Evolutionary conservation across 2,797 vertebrate species (phyloP).

Genomic region (Glyptemys insculpta): DNA sequence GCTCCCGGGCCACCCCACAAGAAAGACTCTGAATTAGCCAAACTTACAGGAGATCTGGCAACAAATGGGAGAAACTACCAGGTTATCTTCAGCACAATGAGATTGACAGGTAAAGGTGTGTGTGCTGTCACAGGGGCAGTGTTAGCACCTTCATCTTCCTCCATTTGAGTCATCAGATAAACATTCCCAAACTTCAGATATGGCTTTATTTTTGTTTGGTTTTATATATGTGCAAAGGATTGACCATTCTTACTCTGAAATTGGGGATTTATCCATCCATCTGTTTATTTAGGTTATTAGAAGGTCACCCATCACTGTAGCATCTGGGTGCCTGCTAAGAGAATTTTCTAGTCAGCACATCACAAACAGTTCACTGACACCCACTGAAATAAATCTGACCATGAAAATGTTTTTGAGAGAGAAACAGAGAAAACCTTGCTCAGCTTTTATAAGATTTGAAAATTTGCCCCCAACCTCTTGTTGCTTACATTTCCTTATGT

Average conservation of each 20-base stretch:
- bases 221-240: neutral
- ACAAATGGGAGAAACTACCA: accelerated
- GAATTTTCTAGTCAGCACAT: neutral
- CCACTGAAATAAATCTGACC: neutral
- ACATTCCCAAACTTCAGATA: neutral
- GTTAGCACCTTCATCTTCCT: neutral
- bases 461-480: neutral
- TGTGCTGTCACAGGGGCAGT: neutral
- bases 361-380: neutral
- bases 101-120: neutral
- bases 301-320: neutral
- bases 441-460: neutral
- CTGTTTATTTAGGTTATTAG: neutral
- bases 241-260: neutral
- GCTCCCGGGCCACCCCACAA: neutral
- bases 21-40: neutral
- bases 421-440: neutral
- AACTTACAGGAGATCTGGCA: neutral
- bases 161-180: neutral
- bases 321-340: neutral
- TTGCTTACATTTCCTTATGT: neutral
- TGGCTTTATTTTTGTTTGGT: neutral
- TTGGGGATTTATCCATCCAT: neutral
- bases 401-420: neutral
- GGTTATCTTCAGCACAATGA: neutral